Percentiles rank a stretch among this genome's conserved stretches.
Evolutionary conservation across 2,113 vertebrate species (phyloP).

Genomic region (Colinus virginianus): DNA sequence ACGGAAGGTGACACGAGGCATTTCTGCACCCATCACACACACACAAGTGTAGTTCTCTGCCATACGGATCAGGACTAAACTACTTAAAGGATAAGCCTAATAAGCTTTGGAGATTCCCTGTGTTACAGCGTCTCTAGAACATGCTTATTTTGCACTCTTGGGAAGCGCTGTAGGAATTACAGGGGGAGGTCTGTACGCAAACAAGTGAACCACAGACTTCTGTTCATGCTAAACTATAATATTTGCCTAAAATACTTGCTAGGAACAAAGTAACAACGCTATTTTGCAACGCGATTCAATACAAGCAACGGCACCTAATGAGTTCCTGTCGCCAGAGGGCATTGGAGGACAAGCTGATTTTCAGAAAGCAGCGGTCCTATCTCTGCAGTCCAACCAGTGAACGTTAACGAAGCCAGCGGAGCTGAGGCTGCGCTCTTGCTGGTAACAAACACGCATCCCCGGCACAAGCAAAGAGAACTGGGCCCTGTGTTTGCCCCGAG

Average conservation of each 20-base stretch:
- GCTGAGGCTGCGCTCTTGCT: not conserved
- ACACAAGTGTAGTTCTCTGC: not conserved
- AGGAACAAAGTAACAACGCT: not conserved
- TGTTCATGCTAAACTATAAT: not conserved
- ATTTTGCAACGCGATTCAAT: not conserved
- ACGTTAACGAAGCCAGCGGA: not conserved
- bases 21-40: not conserved
- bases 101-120: not conserved
- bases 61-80: slow-evolving; percentile 3
- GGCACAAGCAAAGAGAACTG: not conserved
- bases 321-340: slow-evolving; percentile 75
- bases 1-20: not conserved
- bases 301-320: slow-evolving; percentile 9
- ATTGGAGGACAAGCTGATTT: slow-evolving; percentile 69
- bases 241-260: not conserved
- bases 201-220: not conserved
- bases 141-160: not conserved
- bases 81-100: slow-evolving; percentile 44
- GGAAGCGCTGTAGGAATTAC: not conserved
- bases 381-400: not conserved
- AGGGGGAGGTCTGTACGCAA: not conserved
- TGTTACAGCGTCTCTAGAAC: not conserved
- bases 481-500: not conserved
- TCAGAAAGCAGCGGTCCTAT: not conserved
- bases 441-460: not conserved